Evolutionary conservation across 92 coral and sea anemone genomes (phyloP).

Genomic region (Siderastrea siderea): DNA sequence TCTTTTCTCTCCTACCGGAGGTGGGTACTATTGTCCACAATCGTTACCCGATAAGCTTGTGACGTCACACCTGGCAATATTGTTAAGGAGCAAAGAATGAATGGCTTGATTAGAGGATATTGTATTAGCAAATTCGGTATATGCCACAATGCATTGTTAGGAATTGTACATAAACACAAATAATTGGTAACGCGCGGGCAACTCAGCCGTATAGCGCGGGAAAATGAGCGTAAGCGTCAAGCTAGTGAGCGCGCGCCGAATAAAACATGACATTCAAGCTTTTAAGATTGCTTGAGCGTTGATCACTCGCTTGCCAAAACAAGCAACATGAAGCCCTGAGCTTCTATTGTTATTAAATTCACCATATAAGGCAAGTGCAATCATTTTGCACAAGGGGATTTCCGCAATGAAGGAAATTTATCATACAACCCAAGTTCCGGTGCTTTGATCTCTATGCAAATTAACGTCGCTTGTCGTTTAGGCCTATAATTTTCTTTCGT

Average conservation of each 20-base stretch:
- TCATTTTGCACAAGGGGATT: conserved; percentile 83
- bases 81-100: conserved; percentile 66
- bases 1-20: conserved; percentile 83
- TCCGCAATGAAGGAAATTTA: conserved; percentile 94
- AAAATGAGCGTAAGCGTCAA: background rate
- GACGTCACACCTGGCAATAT: conserved; percentile 89
- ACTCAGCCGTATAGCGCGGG: conserved; percentile 40
- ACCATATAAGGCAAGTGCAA: conserved; percentile 90
- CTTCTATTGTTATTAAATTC: conserved; percentile 77
- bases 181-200: conserved; percentile 46
- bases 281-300: conserved; percentile 1
- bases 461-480: conserved; percentile 24
- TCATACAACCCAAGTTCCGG: conserved; percentile 83
- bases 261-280: conserved; percentile 33
- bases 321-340: conserved; percentile 48
- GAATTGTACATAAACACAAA: conserved; percentile 49
- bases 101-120: conserved; percentile 80
- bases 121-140: conserved; percentile 71
- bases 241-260: conserved; percentile 12
- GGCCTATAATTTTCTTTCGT: background rate
- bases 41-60: conserved; percentile 81
- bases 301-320: conserved; percentile 18
- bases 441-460: conserved; percentile 84
- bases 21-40: conserved; percentile 80
- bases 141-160: conserved; percentile 62